Percentiles rank a stretch among this genome's conserved stretches.
Conservation (phyloP, 1,140 invertebrate genomes). For the Penaeus indicus region DNA sequence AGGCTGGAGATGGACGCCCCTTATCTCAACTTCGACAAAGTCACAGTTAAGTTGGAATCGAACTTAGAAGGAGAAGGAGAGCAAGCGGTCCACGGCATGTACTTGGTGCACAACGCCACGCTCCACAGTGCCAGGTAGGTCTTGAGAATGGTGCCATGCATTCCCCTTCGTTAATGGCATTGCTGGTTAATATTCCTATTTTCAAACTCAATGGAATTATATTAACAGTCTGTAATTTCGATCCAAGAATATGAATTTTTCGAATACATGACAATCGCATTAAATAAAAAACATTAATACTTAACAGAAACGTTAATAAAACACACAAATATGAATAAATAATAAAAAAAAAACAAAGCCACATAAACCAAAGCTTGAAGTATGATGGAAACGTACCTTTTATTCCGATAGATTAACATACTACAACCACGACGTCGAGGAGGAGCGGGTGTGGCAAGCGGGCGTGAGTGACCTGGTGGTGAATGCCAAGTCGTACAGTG, state of each 20-base stretch:
- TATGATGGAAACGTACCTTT: not conserved
- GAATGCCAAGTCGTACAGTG: slow-evolving; percentile 22
- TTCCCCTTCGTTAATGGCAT: no score
- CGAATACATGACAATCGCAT: no score
- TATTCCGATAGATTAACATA: slow-evolving; percentile 26
- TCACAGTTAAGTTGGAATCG: slow-evolving; percentile 19
- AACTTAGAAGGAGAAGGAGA: slow-evolving; percentile 1
- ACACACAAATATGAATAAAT: no score
- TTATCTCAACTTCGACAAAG: slow-evolving; percentile 4
- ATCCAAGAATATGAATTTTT: no score
- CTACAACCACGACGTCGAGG: slow-evolving; percentile 29
- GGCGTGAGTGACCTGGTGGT: slow-evolving; percentile 32
- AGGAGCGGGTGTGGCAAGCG: slow-evolving; percentile 40
- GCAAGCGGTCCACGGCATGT: slow-evolving; percentile 10
- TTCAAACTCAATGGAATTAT: no score
- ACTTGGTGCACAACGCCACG: slow-evolving; percentile 17
- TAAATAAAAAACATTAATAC: no score
- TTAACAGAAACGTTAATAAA: no score
- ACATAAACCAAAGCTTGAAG: not conserved
- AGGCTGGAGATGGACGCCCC: slow-evolving; percentile 39
- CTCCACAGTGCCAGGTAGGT: slow-evolving; percentile 50
- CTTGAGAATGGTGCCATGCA: no score
- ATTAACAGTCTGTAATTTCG: no score
- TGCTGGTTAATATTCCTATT: no score
- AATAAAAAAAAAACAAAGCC: not conserved